Evolutionary conservation across 2,888 invertebrate genomes (phyloP), one percentile per base, ranked within the genome.

Genomic region (Acleris cristana): DNA sequence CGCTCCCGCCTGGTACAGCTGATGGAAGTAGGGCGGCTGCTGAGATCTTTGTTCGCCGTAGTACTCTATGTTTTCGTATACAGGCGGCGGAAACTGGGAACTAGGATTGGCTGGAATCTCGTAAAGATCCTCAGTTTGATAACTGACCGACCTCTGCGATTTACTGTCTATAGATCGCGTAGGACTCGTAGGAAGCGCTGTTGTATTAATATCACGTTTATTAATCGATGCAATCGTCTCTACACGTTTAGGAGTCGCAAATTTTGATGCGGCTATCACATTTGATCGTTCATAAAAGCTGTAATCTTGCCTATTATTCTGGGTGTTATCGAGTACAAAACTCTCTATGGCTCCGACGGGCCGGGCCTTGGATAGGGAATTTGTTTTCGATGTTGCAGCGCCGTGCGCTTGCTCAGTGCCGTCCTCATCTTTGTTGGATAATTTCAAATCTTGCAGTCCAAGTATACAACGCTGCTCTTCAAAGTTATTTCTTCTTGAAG

Each of bases 61-160:
- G 82, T 96, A 97, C 74, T 97, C 97, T 63, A 97, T 94, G 85
- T 97, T 97, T 84, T 97, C 97, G 82, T 97, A 97, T 30, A 97
- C 95, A 52, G 91, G 86, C 55, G 90, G 86, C 51, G 91, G 85
- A 76, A 88, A 90, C 72, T 87, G 88, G 64, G 82, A 73, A 72
- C 83, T 87, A 18, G 92, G 88, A 75, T 87, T 86, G 53, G 87
- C 89, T 67, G 90, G 89, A 73, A 91, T 92, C 78, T 88, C 93
- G 71, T 90, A 92, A 66, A 92, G 77, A 75, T 92, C 91, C 66
- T 90, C 90, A 21, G 90, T 89, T 80, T 89, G 88, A 76, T 92
- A 91, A 72, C 90, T 89, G 59, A 88, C 86, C 48, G 95, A 94
- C 78, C 94, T 93, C 75, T 94, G 94, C n/a, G 95, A 95, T 74